Base-by-base conservation (phyloP, 2,888 invertebrate species). In the Cryptocheilus praepositus region DNA sequence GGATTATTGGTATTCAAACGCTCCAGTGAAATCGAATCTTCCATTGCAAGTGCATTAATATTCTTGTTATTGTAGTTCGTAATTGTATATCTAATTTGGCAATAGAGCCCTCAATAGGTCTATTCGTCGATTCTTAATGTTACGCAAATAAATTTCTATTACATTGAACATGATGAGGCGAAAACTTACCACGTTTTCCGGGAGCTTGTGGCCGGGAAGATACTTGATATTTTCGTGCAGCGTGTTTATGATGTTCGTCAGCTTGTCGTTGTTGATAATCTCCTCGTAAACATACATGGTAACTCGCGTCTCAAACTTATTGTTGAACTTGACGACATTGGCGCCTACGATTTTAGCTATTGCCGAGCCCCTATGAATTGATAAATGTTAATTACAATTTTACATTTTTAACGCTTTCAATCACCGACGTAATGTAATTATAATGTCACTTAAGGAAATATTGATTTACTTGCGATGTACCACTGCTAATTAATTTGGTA, bases 171-270 rank as follows among this genome's bases (percentile, higher is more conserved):
- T 36, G 8, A 4, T 7, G 36, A 21, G n/a, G 1, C 2, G 22
- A 28, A 59, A 57, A 94, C 97, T 93, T 92, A 98, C 98, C 89
- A 99, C 96, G 93, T 98, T 99, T 16, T 92, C 90, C 43, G 99
- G 98, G 61, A 99, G 90, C 89, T 95, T 96, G 89, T 97, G 96
- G 28, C 98, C 98, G 19, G 98, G 98, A 77, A 99, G 92, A 90
- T 99, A 99, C 91, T 99, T 99, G 3, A 98, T 95, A 91, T 99
- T 99, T 90, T 98, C 99, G 89, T 99, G 98, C 22, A 95, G 94
- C 83, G 94, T 94, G 91, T 99, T 99, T 85, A 99, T 99, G 79
- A 98, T 98, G 89, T 99, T 98, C 63, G 98, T 98, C 69, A 99
- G 90, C 88, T 99, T 99, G 86, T 94, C 94, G 19, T 96, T 97